A percentile compares a stretch with the other conserved stretches of the same genome.
Evolutionary conservation across 2,113 vertebrate genomes (phyloP).

Genomic region (Embiotoca jacksoni): DNA sequence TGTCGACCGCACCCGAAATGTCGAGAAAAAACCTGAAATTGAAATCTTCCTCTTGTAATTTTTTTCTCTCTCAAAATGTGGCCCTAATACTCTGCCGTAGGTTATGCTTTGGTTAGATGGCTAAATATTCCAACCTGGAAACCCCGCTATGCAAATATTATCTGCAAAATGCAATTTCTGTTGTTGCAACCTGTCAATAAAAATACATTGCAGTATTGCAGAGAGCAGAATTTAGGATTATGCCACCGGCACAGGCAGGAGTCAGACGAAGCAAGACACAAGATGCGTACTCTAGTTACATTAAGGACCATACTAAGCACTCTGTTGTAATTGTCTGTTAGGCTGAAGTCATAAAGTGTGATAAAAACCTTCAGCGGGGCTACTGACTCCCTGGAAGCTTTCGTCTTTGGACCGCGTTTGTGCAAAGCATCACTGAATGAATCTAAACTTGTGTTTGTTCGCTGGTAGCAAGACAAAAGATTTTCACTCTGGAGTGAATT

Average conservation of each 20-base stretch:
- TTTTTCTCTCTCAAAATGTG: too few species aligned
- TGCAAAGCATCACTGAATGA: slow-evolving; percentile 29
- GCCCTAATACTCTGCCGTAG: too few species aligned
- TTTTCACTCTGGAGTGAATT: slow-evolving; percentile 35
- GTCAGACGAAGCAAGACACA: slow-evolving; percentile 32
- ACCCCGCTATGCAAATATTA: slow-evolving; percentile 18
- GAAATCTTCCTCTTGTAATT: too few species aligned
- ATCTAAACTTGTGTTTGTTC: slow-evolving; percentile 15
- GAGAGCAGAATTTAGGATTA: slow-evolving; percentile 24
- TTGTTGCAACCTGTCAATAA: slow-evolving; percentile 7
- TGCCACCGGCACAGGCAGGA: slow-evolving; percentile 32
- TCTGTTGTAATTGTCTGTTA: slow-evolving; percentile 18
- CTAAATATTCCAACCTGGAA: slow-evolving; percentile 39
- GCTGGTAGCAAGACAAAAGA: slow-evolving; percentile 26
- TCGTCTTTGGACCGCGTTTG: slow-evolving; percentile 49
- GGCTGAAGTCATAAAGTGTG: slow-evolving; percentile 7
- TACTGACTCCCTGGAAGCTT: not conserved
- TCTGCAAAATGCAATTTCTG: slow-evolving; percentile 24
- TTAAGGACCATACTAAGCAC: slow-evolving; percentile 19
- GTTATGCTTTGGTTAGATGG: slow-evolving; percentile 23
- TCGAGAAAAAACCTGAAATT: too few species aligned
- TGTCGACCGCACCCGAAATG: too few species aligned
- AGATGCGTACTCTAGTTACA: slow-evolving; percentile 44
- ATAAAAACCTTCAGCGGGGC: slow-evolving; percentile 16
- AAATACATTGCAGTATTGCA: slow-evolving; percentile 21